Base-by-base conservation (phyloP, 2,797 vertebrate genomes). In the Petrocephalus schoutedeni region DNA sequence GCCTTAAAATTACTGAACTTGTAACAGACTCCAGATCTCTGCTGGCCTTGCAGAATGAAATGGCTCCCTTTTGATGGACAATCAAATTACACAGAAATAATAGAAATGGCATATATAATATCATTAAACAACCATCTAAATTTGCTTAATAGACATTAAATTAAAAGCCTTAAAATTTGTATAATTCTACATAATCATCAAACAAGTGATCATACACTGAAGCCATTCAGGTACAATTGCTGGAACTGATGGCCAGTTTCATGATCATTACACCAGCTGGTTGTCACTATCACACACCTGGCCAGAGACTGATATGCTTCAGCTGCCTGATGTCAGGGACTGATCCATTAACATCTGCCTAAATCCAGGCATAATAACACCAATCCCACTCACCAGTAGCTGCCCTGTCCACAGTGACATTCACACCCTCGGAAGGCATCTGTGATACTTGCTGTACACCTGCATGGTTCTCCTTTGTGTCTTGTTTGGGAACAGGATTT, bases 401-500 rank as follows among this genome's bases (percentile, higher is more conserved):
- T 4, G 80, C 36, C 21, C 82, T 67, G 54, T 87, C 51, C n/a
- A 80, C 58, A 71, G 19, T 14, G 36, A 53, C 14, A 5, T 36
- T 21, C 12, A 67, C 53, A 21, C 57, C 36, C 36, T 54, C 80
- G 41, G 23, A 41, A 19, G 28, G 74, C 23, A 28, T 10, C 9
- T 41, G n/a, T 9, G 41, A 45, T 32, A 41, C n/a, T 4, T 77
- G 51, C 21, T 87, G 51, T 53, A 49, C 71, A 16, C 89, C 89
- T 36, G 64, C 0, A 3, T 36, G 86, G 58, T 91, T 92, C 90
- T 91, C 90, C 64, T 92, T 91, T 80, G 67, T 59, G 19, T 92
- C 90, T 45, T 58, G 74, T 14, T 28, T 87, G 16, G 90, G 84
- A 28, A 89, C 67, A 14, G 89, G 88, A 88, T 87, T 89, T 56